Evolutionary conservation across 1,140 invertebrate species (phyloP), one percentile per base, ranked within the genome.

Genomic region (Andrena cerasifolii): DNA sequence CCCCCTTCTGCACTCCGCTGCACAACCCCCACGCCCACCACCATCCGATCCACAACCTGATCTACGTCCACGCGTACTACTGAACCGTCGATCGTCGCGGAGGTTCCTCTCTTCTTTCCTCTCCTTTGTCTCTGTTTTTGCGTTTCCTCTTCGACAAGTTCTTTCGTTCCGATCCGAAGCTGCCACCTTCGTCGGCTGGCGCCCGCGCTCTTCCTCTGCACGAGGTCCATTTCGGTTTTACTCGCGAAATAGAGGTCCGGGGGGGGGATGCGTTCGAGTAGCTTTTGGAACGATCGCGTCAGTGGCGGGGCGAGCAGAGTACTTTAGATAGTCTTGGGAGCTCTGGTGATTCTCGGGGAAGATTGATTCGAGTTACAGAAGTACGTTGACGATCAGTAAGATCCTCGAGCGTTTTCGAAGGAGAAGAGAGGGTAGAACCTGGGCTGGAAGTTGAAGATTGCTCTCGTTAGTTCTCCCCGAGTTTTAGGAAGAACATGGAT

Each of bases 61-160:
- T 93, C 87, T 93, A 93, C 82, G 92, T 92, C 86, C 91, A 93
- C 86, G 89, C 92, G 84, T 93, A 93, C 67, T 93, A 92, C 80
- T 91, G 90, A 72, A 83, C 36, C 36, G n/a, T 51, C 70, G 59
- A 67, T 43, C 79, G 28, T 47, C 77, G n/a, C 43, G n/a, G 45
- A 56, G n/a, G 47, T 51, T 45, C 67, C 58, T 58, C 24, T 71
- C 45, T 40, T 53, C 49, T 40, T 36, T 36, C 40, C 24, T 26
- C 18, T 45, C 14, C 21, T 24, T 45, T 26, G 45, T 43, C 49
- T 21, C 26, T 21, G 45, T 4, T 31, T 36, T 49, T 2, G 4
- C 58, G 31, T 18, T 33, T 58, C 14, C 47, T 51, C 31, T 6
- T 26, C n/a, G 28, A 2, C 36, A 40, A 40, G 36, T 40, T 10